phyloP scores from a whole-genome alignment of 2,888 invertebrate species.

The Phaonia tiefii region DNA sequence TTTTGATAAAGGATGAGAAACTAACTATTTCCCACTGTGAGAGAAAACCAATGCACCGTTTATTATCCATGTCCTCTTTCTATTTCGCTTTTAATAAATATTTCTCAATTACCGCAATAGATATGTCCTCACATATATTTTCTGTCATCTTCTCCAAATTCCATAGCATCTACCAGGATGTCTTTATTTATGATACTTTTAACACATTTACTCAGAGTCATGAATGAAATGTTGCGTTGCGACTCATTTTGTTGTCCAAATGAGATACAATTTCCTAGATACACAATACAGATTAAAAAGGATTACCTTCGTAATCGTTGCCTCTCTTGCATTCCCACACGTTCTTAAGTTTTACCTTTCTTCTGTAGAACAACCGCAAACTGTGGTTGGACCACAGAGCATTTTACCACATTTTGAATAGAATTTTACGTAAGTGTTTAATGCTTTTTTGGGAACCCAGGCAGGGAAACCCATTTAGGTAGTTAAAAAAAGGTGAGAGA shows the following conservation, averaged over 20 bases:
- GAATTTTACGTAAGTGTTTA: no score
- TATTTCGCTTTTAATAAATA: neutral
- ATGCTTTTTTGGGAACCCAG: no score
- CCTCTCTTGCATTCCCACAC: neutral
- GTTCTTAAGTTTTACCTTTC: slow-evolving; percentile 2
- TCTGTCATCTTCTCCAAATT: neutral
- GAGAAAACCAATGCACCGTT: no score
- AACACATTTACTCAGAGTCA: neutral
- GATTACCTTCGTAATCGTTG: neutral
- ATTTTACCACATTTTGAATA: neutral
- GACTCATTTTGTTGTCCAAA: neutral
- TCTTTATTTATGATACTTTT: slow-evolving; percentile 18
- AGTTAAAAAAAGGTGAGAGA: no score
- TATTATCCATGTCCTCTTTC: neutral
- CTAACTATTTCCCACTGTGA: no score
- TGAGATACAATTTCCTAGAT: neutral
- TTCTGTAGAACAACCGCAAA: slow-evolving; percentile 1
- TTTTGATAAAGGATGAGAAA: no score
- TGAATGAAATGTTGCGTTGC: neutral
- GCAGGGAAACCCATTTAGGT: no score
- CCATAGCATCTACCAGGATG: neutral
- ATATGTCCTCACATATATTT: neutral
- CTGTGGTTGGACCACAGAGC: neutral
- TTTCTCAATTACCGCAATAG: neutral
- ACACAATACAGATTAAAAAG: neutral